Evolutionary conservation across 2,113 vertebrate genomes (phyloP).

Genomic region (Helogale parvula): DNA sequence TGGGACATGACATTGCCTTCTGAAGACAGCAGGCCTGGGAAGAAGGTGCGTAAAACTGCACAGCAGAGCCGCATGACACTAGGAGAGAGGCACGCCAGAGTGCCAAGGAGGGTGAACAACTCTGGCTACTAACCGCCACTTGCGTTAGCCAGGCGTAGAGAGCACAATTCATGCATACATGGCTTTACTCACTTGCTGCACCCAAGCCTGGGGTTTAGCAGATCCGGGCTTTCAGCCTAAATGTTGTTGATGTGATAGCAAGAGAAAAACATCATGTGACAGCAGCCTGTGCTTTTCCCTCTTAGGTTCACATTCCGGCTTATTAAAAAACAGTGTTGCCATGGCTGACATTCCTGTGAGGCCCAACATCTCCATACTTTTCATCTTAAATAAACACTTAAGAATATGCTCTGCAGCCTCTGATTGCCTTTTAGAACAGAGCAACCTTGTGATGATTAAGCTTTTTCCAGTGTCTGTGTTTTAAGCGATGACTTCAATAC

Average conservation of each 20-base stretch:
- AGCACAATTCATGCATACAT: slow-evolving; percentile 5
- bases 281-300: slow-evolving; percentile 40
- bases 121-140: neutral
- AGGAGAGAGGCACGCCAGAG: neutral
- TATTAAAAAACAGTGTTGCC: slow-evolving; percentile 59
- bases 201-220: neutral
- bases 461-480: neutral
- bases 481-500: neutral
- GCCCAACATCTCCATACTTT: slow-evolving; percentile 51
- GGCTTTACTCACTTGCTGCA: slow-evolving; percentile 43
- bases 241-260: slow-evolving; percentile 69
- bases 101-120: neutral
- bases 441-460: neutral
- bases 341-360: slow-evolving; percentile 45
- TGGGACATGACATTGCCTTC: neutral
- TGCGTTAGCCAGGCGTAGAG: neutral
- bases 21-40: neutral
- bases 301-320: slow-evolving; percentile 72
- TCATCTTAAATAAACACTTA: slow-evolving; percentile 43
- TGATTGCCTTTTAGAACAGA: neutral
- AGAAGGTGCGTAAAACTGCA: neutral
- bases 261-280: slow-evolving; percentile 81
- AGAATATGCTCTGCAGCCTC: neutral
- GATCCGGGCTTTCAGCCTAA: slow-evolving; percentile 74
- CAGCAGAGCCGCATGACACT: neutral